Conservation (phyloP, 1,140 invertebrate genomes). For the Kradibia gibbosae region DNA sequence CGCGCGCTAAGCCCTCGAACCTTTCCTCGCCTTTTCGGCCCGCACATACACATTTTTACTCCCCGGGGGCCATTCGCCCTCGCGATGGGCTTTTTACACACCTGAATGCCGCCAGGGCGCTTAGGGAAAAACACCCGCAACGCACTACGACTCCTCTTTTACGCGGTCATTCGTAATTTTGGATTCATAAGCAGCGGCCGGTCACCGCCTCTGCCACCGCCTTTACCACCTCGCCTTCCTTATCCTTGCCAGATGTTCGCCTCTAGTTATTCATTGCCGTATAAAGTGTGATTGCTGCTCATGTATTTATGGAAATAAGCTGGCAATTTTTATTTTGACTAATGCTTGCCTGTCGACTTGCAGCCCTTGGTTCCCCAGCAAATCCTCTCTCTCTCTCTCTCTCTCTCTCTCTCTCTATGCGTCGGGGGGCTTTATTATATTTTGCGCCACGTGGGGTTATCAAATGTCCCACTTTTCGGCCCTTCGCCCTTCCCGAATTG, state of each 20-base stretch:
- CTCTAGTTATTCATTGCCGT: neutral
- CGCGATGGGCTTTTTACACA: conserved; percentile 8
- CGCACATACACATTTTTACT: conserved; percentile 17
- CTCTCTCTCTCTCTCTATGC: no score
- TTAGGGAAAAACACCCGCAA: neutral
- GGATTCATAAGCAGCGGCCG: neutral
- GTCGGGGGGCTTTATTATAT: no score
- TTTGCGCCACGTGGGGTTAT: no score
- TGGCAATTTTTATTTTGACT: neutral
- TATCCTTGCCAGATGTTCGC: neutral
- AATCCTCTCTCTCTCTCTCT: no score
- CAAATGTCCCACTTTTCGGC: no score
- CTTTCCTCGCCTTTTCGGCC: neutral
- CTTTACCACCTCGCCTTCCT: neutral
- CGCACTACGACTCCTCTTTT: neutral
- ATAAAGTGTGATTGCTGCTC: neutral
- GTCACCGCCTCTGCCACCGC: neutral
- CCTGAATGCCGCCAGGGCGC: conserved; percentile 14
- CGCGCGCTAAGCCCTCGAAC: neutral
- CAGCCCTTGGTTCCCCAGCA: no score
- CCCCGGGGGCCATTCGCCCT: conserved; percentile 20
- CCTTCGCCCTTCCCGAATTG: no score
- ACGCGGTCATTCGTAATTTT: conserved; percentile 12
- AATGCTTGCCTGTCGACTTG: neutral
- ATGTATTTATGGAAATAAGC: conserved; percentile 6